Percentiles rank a stretch among this genome's conserved stretches.
Evolutionary conservation across 2,797 vertebrate species (phyloP).

Genomic region (Crenuchus spilurus): DNA sequence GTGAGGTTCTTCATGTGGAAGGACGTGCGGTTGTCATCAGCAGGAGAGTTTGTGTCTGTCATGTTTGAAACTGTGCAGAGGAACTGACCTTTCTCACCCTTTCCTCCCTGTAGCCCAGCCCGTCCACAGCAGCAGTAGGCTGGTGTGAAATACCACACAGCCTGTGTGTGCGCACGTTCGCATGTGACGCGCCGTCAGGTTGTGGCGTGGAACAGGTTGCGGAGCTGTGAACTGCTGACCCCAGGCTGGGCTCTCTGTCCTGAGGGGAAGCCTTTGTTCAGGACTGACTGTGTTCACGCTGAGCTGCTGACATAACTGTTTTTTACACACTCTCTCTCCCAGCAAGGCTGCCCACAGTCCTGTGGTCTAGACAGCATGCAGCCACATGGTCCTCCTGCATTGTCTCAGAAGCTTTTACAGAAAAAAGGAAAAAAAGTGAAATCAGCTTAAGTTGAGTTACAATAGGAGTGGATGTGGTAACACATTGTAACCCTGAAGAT

Average conservation of each 20-base stretch:
- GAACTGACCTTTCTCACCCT: slow-evolving; percentile 25
- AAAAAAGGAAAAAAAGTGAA: too few relatives aligned
- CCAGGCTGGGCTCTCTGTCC: slow-evolving; percentile 28
- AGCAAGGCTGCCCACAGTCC: background rate
- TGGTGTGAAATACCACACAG: slow-evolving; percentile 54
- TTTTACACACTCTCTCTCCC: slow-evolving; percentile 7
- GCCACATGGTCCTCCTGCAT: background rate
- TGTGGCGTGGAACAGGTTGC: slow-evolving; percentile 26
- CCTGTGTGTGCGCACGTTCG: slow-evolving; percentile 27
- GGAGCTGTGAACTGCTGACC: slow-evolving; percentile 35
- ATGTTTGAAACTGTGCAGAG: slow-evolving; percentile 2
- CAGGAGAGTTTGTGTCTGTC: slow-evolving; percentile 4
- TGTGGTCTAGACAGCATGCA: background rate
- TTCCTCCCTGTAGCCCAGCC: slow-evolving; percentile 28
- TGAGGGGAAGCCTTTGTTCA: slow-evolving; percentile 33
- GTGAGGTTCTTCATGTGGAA: background rate
- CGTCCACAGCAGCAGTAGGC: slow-evolving; percentile 33
- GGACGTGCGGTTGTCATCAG: slow-evolving; percentile 18
- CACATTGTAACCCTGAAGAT: too few relatives aligned
- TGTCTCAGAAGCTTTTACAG: background rate
- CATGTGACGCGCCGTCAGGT: slow-evolving; percentile 14
- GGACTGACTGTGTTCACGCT: slow-evolving; percentile 12
- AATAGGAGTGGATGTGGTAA: too few relatives aligned
- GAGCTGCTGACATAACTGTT: slow-evolving; percentile 35
- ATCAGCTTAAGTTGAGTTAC: slow-evolving; percentile 4